Conservation (phyloP, 1,140 invertebrate species). For the Drosophila sproati region DNA sequence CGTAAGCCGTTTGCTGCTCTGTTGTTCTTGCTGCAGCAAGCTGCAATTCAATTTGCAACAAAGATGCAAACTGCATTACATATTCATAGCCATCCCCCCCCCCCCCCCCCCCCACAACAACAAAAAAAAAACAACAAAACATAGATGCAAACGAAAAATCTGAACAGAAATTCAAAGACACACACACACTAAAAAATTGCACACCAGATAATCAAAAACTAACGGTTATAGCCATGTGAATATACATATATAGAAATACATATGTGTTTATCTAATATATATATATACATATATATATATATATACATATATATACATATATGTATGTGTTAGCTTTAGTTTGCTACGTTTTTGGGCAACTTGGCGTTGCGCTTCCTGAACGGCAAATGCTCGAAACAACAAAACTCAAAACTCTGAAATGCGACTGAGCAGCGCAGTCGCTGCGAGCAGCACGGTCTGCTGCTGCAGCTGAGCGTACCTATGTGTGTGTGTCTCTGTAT, state of each 20-base stretch:
- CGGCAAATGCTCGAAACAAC: constrained; percentile 65
- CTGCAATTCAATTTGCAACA: constrained; percentile 74
- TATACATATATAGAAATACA: not conserved
- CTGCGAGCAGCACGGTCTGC: constrained; percentile 29
- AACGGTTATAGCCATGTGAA: constrained; percentile 10
- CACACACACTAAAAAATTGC: constrained; percentile 19
- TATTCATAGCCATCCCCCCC: constrained; percentile 38
- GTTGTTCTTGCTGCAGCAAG: constrained; percentile 25
- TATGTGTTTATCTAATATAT: constrained; percentile 24
- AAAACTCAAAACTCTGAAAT: constrained; percentile 56
- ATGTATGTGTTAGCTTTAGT: constrained; percentile 26
- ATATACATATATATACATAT: constrained; percentile 24
- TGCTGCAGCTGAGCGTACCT: constrained; percentile 6
- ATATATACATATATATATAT: constrained; percentile 20
- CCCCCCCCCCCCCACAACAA: constrained; percentile 1
- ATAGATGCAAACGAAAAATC: constrained; percentile 30
- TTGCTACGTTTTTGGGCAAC: constrained; percentile 56
- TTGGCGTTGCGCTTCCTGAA: constrained; percentile 75
- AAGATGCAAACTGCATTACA: constrained; percentile 65
- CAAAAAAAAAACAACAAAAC: constrained; percentile 28
- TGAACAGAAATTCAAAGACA: constrained; percentile 3
- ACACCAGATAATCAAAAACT: not conserved
- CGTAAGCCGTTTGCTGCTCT: constrained; percentile 56
- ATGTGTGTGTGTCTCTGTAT: constrained; percentile 52
- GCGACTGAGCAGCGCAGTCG: constrained; percentile 31